phyloP scores from a whole-genome alignment of 64 coral and sea anemone genomes.

The Pocillopora damicornis region DNA sequence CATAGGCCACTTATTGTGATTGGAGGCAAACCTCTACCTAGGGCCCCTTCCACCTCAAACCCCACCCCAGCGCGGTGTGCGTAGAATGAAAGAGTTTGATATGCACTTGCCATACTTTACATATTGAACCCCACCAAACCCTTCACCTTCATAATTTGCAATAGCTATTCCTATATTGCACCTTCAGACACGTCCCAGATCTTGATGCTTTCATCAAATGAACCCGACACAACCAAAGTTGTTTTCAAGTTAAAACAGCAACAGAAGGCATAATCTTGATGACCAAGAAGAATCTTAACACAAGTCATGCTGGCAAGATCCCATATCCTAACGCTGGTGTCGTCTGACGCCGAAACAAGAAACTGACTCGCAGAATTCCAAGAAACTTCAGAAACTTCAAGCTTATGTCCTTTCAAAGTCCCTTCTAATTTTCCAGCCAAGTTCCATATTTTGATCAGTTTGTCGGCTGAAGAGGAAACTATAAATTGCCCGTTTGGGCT shows the following conservation, averaged over 20 bases:
- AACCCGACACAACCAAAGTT: slow-evolving; percentile 64
- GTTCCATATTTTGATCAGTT: slow-evolving; percentile 66
- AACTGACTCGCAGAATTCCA: slow-evolving; percentile 53
- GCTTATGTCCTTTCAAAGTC: slow-evolving; percentile 55
- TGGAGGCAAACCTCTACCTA: no score
- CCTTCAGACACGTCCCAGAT: slow-evolving; percentile 58
- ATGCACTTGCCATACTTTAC: no score
- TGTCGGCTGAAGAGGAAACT: slow-evolving; percentile 66
- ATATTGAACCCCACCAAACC: no score
- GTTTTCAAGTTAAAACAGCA: slow-evolving; percentile 49
- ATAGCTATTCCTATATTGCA: not conserved
- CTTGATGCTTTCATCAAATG: slow-evolving; percentile 68
- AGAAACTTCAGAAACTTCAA: slow-evolving; percentile 58
- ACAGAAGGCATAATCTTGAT: slow-evolving; percentile 68
- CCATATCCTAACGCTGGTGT: slow-evolving; percentile 61
- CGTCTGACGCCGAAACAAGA: slow-evolving; percentile 63
- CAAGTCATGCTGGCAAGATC: slow-evolving; percentile 17
- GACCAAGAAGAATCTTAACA: slow-evolving; percentile 39
- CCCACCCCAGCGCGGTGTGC: no score
- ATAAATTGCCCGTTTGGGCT: slow-evolving; percentile 53
- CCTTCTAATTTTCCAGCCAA: slow-evolving; percentile 41
- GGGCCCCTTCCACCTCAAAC: no score
- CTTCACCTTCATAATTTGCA: not conserved
- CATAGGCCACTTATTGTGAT: no score
- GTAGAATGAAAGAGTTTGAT: no score